phyloP scores from a whole-genome alignment of 1,140 invertebrate species.

The Drosophila repletoides region DNA sequence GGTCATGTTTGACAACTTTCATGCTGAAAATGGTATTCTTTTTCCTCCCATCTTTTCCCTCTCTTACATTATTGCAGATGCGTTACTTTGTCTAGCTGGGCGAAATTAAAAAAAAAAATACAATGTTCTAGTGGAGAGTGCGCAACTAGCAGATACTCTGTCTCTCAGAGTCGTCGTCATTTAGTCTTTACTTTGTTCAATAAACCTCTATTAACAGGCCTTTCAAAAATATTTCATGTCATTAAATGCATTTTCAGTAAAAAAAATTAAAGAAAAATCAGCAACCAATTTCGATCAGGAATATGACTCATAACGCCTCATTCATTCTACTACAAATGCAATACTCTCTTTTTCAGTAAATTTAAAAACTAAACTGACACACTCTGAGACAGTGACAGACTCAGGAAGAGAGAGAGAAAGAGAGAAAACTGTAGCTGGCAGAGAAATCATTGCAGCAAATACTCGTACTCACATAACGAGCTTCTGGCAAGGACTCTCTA shows the following conservation, averaged over 20 bases:
- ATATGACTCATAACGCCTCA: too few relatives aligned
- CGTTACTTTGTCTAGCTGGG: conserved; percentile 60
- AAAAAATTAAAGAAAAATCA: too few relatives aligned
- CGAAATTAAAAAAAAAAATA: conserved; percentile 51
- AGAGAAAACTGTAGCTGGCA: background rate
- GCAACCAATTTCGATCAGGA: too few relatives aligned
- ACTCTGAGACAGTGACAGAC: background rate
- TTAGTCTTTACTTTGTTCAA: too few relatives aligned
- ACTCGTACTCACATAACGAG: conserved; percentile 32
- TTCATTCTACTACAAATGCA: too few relatives aligned
- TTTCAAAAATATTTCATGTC: too few relatives aligned
- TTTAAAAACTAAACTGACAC: conserved; percentile 37
- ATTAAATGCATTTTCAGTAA: too few relatives aligned
- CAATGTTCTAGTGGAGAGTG: too few relatives aligned
- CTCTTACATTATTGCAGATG: conserved; percentile 12
- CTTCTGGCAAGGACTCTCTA: conserved; percentile 17
- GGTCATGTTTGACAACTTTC: conserved; percentile 71
- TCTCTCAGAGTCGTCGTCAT: too few relatives aligned
- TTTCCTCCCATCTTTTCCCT: background rate
- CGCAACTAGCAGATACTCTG: too few relatives aligned
- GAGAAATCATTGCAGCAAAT: conserved; percentile 43
- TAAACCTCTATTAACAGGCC: too few relatives aligned
- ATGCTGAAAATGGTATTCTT: conserved; percentile 15
- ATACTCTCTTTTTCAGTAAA: too few relatives aligned
- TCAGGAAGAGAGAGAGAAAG: background rate